These are phyloP conservation scores for Tridacna gigas DNA, from an alignment of 2,888 invertebrate genomes.

Conservation along the genomic window DNA sequence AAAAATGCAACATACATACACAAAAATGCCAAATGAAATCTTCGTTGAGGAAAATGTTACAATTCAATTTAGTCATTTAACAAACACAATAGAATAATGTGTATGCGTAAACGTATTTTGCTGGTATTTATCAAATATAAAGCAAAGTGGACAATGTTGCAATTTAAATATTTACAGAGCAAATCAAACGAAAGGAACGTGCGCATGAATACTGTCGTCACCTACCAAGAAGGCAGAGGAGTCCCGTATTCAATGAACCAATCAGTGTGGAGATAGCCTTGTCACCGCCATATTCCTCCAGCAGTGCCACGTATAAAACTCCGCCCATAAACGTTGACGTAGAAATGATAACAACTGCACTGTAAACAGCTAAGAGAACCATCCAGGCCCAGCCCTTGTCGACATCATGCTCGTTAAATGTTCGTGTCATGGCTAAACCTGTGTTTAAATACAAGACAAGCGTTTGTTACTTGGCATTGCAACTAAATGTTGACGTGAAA, in stretches of 20 bases:
- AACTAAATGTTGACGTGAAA: too few relatives aligned
- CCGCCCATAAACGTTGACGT: constrained; percentile 60
- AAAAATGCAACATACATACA: too few relatives aligned
- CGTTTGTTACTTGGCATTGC: too few relatives aligned
- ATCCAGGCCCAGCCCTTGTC: constrained; percentile 58
- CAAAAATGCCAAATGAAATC: neutral
- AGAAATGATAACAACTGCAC: constrained; percentile 48
- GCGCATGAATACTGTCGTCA: neutral
- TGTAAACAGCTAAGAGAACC: constrained; percentile 53
- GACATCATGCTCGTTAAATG: constrained; percentile 3
- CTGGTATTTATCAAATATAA: too few relatives aligned
- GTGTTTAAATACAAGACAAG: too few relatives aligned
- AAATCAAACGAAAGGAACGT: too few relatives aligned
- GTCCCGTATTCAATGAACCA: constrained; percentile 61
- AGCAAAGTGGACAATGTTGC: neutral
- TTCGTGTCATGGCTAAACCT: too few relatives aligned
- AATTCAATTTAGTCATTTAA: too few relatives aligned
- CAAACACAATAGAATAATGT: neutral
- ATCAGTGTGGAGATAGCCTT: constrained; percentile 49
- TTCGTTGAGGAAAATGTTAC: neutral
- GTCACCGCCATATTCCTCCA: constrained; percentile 50
- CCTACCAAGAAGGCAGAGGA: constrained; percentile 62
- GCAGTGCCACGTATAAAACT: constrained; percentile 62
- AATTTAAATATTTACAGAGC: too few relatives aligned
- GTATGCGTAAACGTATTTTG: neutral